Conservation (phyloP, 1,140 invertebrate genomes). For the Drosophila jambulina region DNA sequence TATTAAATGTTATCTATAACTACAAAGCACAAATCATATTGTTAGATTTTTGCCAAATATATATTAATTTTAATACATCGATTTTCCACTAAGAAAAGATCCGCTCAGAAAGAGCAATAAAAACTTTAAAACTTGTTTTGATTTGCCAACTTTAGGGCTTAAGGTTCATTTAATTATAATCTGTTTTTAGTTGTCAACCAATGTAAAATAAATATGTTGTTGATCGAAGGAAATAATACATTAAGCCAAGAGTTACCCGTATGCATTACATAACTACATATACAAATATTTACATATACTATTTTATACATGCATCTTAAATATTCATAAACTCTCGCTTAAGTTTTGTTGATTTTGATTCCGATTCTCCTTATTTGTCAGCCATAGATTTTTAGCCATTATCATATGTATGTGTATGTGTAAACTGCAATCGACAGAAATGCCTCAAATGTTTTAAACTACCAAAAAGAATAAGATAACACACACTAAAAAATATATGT, state of each 20-base stretch:
- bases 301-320: conserved; percentile 37
- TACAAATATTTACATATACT: conserved; percentile 37
- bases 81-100: neutral
- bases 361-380: conserved; percentile 45
- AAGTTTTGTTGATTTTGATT: conserved; percentile 61
- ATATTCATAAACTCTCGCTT: conserved; percentile 54
- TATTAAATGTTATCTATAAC: neutral
- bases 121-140: neutral
- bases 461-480: conserved; percentile 56
- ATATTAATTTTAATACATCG: neutral
- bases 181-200: neutral
- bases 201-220: conserved; percentile 3
- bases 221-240: neutral
- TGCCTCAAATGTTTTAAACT: conserved; percentile 82
- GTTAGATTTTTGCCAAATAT: conserved; percentile 27
- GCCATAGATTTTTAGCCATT: conserved; percentile 74
- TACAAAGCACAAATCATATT: conserved; percentile 14
- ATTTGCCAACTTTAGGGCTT: neutral
- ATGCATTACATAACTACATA: conserved; percentile 28
- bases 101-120: neutral
- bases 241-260: conserved; percentile 12
- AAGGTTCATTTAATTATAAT: neutral
- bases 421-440: conserved; percentile 56
- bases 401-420: conserved; percentile 16
- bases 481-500: conserved; percentile 48